Evolutionary conservation across 2,113 vertebrate genomes (phyloP), one percentile per base, ranked within the genome.

Genomic region (Sciurus niger): DNA sequence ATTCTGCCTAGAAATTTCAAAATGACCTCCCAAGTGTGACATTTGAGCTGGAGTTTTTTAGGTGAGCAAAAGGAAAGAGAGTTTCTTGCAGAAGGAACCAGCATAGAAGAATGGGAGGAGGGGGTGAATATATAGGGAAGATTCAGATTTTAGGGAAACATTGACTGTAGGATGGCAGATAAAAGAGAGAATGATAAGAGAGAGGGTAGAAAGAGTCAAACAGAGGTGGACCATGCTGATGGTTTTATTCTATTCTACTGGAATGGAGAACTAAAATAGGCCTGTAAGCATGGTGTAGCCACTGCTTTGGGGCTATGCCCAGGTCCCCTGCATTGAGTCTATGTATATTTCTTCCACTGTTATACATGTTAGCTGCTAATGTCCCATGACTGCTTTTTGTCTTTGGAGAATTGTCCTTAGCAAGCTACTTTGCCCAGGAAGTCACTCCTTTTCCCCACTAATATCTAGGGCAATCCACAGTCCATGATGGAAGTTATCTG

Each of bases 1-100:
- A 34, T 73, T 78, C 63, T 46, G 55, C 43, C 55, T 70, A 34
- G 28, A 30, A 74, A 70, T 93, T 93, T 95, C 55, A 91, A 30
- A 58, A 55, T 55, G 24, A 34, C 24, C 22, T 95, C 76, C 84
- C 20, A 40, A 63, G 32, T 82, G 18, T 77, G 51, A 83, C 22
- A 82, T 37, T 18, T 51, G 74, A 77, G 25, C 34, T 92, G 51
- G 22, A 67, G 22, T 82, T 63, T 73, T 72, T 65, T 89, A 53
- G 53, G 11, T 78, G 30, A 97, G 14, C 17, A 30, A 32, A 11
- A 76, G 91, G 37, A 12, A 63, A 46, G 32, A 43, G 3, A 51
- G 1, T 67, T 53, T 32, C 34, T 32, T 6, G 10, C 4, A 85
- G 30, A 88, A 28, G 34, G 11, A 68, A n/a, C 30, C 84, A 13